Conservation (phyloP, 2,888 invertebrate species). For the Calameuta pallipes region DNA sequence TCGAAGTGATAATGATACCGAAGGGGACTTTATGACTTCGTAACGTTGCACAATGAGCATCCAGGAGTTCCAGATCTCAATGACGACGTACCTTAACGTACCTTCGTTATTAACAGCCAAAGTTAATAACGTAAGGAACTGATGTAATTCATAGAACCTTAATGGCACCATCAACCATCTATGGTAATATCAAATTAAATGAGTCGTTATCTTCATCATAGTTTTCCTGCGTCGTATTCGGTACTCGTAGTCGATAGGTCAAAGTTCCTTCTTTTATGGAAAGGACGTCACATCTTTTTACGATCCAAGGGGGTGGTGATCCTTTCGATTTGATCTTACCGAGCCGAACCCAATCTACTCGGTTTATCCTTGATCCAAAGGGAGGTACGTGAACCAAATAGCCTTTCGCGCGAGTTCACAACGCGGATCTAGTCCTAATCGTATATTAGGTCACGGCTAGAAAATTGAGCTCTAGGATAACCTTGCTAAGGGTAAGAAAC, state of each 20-base stretch:
- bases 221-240: background rate
- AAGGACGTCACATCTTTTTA: background rate
- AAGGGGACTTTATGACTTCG: background rate
- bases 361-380: background rate
- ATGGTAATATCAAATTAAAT: background rate
- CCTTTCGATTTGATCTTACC: background rate
- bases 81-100: background rate
- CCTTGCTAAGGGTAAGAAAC: background rate
- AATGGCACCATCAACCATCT: background rate
- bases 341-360: background rate
- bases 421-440: background rate
- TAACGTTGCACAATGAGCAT: background rate
- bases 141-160: background rate
- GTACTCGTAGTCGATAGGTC: background rate
- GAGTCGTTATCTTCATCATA: background rate
- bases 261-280: background rate
- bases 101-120: background rate
- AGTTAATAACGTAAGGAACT: background rate
- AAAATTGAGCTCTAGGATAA: background rate
- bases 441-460: background rate
- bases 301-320: background rate
- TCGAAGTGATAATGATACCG: background rate
- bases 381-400: background rate
- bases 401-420: background rate
- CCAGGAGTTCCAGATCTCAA: background rate